These are phyloP conservation scores for Rotaria macrura DNA, from an alignment of 2,888 invertebrate genomes.

Conservation along the genomic window DNA sequence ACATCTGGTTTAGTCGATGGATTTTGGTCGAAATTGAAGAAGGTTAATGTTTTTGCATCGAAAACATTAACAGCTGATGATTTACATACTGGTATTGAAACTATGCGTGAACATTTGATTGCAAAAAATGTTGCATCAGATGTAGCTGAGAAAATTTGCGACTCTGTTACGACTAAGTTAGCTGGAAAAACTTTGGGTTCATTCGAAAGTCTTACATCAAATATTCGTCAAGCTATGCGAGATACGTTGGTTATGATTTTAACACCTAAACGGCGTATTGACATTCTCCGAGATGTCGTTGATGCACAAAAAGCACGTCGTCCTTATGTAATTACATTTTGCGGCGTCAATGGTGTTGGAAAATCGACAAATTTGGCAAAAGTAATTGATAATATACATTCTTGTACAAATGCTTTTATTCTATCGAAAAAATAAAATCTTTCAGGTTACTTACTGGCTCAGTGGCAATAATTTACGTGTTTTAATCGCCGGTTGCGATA, in stretches of 20 bases:
- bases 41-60: conserved; percentile 45
- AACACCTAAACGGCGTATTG: conserved; percentile 83
- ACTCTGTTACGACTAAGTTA: conserved; percentile 75
- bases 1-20: background rate
- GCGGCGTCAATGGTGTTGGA: conserved; percentile 97
- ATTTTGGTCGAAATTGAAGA: conserved; percentile 7
- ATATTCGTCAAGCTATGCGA: conserved; percentile 73
- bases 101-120: conserved; percentile 86
- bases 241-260: conserved; percentile 85
- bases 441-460: conserved; percentile 83
- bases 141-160: conserved; percentile 81
- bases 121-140: conserved; percentile 93
- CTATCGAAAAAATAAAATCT: too few species aligned
- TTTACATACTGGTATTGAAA: conserved; percentile 75
- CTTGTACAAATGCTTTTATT: too few species aligned
- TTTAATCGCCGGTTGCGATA: conserved; percentile 94
- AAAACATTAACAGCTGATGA: conserved; percentile 71
- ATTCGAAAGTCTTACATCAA: conserved; percentile 63
- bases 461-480: conserved; percentile 91
- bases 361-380: conserved; percentile 93
- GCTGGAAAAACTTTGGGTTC: conserved; percentile 83
- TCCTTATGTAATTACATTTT: conserved; percentile 92
- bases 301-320: conserved; percentile 66
- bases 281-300: conserved; percentile 85
- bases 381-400: background rate